Percentiles rank a stretch among this genome's conserved stretches.
Conservation (phyloP, 2,113 vertebrate genomes). For the Onychorhynchus coronatus region DNA sequence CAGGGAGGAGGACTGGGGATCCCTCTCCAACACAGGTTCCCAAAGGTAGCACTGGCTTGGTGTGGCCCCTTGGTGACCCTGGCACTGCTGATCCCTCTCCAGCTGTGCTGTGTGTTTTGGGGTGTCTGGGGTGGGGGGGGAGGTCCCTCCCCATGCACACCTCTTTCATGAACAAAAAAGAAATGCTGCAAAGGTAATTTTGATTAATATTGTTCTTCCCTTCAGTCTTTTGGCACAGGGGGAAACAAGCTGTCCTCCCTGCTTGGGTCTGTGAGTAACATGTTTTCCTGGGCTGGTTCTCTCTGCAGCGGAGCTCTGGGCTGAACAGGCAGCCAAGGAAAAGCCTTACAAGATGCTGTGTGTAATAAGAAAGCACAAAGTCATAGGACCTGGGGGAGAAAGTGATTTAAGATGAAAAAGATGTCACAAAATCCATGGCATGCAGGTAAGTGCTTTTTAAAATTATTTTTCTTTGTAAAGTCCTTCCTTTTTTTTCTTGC, state of each 20-base stretch:
- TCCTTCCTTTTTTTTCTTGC: background rate
- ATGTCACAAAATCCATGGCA: background rate
- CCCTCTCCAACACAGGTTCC: background rate
- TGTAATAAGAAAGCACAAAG: background rate
- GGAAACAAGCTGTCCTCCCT: background rate
- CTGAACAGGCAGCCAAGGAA: background rate
- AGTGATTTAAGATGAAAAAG: background rate
- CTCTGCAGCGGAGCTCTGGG: background rate
- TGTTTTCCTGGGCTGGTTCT: background rate
- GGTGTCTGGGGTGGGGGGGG: background rate
- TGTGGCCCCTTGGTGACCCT: background rate
- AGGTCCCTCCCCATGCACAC: fast-evolving
- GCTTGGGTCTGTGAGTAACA: background rate
- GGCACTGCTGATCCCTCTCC: background rate
- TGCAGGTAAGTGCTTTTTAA: background rate
- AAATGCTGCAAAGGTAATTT: background rate
- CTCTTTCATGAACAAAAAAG: background rate
- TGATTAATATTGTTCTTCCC: background rate
- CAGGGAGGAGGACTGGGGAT: background rate
- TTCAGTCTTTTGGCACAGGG: background rate
- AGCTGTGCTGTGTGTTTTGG: background rate
- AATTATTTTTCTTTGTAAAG: background rate
- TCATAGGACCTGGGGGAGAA: background rate
- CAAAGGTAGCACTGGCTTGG: background rate
- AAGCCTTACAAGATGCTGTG: background rate